Evolutionary conservation across 2,113 vertebrate species (phyloP).

Genomic region (Etheostoma cragini): DNA sequence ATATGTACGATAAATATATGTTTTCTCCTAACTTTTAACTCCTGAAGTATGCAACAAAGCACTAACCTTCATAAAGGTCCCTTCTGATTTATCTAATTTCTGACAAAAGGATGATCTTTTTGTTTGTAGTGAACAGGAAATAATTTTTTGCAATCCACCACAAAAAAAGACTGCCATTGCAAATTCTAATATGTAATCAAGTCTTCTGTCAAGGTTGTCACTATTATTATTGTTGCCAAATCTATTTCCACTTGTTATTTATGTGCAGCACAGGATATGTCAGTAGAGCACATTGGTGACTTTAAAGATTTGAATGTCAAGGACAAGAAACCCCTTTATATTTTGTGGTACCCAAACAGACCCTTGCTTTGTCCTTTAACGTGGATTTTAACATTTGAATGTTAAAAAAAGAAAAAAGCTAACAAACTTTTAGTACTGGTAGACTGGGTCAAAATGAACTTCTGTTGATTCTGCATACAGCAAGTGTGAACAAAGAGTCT

Average conservation of each 20-base stretch:
- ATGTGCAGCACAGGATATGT: conserved; percentile 37
- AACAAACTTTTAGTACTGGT: conserved; percentile 36
- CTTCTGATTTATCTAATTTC: neutral
- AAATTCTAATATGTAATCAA: conserved; percentile 26
- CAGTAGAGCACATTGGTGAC: conserved; percentile 30
- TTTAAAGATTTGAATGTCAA: conserved; percentile 64
- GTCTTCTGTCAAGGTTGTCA: neutral
- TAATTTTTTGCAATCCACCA: neutral
- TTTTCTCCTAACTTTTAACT: neutral
- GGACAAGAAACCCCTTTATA: conserved; percentile 60
- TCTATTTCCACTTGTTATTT: conserved; percentile 30
- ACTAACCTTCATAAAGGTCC: too few species aligned
- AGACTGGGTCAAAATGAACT: conserved; percentile 26
- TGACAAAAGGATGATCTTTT: neutral
- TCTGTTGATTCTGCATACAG: conserved; percentile 50
- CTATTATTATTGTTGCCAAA: conserved; percentile 3
- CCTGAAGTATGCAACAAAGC: neutral
- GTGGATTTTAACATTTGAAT: conserved; percentile 47
- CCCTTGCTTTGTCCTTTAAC: conserved; percentile 35
- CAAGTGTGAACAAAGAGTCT: conserved; percentile 49
- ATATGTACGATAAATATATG: too few species aligned
- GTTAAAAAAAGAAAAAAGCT: neutral
- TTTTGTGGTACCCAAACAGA: conserved; percentile 53
- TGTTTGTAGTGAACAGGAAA: neutral
- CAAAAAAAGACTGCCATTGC: neutral